Evolutionary conservation across 2,797 vertebrate species (phyloP), one percentile per base, ranked within the genome.

Genomic region (Pelochelys cantorii): DNA sequence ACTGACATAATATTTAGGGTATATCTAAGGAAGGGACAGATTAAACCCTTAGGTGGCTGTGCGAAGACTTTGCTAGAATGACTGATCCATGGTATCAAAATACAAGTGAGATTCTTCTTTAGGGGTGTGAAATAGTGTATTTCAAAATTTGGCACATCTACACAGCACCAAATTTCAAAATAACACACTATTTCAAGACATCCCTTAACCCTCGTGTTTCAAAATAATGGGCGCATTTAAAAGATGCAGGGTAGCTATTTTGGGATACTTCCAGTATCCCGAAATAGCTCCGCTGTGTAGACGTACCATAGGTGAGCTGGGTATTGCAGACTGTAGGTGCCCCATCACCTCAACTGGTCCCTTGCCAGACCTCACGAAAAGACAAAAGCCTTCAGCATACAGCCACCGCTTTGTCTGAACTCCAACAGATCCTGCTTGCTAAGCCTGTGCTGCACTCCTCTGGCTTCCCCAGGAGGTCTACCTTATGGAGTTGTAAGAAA

Each of bases 341-440:
- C n/a, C 15, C 31, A 83, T 94, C 81, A 52, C 23, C 3, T 83
- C 77, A 10, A 22, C 3, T 22, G 60, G 31, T 92, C 54, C 10
- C 27, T 75, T 42, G 42, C 17, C 56, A 87, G 65, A 85, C 37
- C 10, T 48, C 11, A 0, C 0, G 0, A 27, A 74, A 12, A 31
- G 7, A 68, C 17, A 34, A 68, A 68, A 68, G 18, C 31, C 27
- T 18, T 74, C 37, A 82, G 37, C 78, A 52, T 8, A 54, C 3
- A 17, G 4, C 56, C 3, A 2, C 59, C 20, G 54, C 37, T 85
- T 18, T 83, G 8, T 68, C 11, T 68, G 17, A 68, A 68, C 17
- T 34, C n/a, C 34, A 34, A 68, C n/a, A 34, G n/a, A 34, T 18
- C 7, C 27, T 34, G 25, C 3, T 5, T 0, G 0, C 86, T 23